These are phyloP conservation scores for Perizoma affinitatum DNA, from an alignment of 2,888 invertebrate species.

Conservation along the genomic window DNA sequence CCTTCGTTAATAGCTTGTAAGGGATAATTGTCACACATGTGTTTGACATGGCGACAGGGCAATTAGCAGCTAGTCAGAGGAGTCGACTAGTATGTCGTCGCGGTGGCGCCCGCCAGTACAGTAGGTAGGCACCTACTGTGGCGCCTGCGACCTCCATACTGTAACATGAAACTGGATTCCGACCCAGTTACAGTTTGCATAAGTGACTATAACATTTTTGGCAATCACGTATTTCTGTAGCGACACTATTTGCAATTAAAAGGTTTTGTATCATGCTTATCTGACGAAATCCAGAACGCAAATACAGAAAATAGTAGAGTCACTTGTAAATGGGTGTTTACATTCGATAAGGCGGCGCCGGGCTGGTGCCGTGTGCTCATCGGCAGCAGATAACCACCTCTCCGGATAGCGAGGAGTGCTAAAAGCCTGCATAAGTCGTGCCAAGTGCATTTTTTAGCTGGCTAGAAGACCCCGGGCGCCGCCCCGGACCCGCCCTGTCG, in stretches of 20 bases:
- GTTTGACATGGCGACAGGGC: constrained; percentile 77
- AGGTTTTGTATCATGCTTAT: constrained; percentile 54
- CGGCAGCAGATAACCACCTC: constrained; percentile 65
- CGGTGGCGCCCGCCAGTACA: constrained; percentile 44
- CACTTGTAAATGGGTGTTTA: constrained; percentile 77
- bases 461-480: constrained; percentile 65
- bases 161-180: constrained; percentile 60
- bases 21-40: constrained; percentile 83
- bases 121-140: constrained; percentile 6
- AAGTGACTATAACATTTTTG: constrained; percentile 49
- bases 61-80: constrained; percentile 66
- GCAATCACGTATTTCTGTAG: constrained; percentile 43
- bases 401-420: constrained; percentile 67
- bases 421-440: constrained; percentile 73
- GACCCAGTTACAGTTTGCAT: constrained; percentile 41
- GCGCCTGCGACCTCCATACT: constrained; percentile 37
- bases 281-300: constrained; percentile 73
- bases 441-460: constrained; percentile 66
- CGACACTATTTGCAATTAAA: constrained; percentile 49
- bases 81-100: constrained; percentile 55
- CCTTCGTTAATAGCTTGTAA: constrained; percentile 77
- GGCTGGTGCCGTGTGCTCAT: constrained; percentile 64
- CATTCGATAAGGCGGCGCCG: constrained; percentile 81
- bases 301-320: constrained; percentile 71
- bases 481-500: constrained; percentile 79